Evolutionary conservation across 2,888 invertebrate genomes (phyloP), one percentile per base, ranked within the genome.

Genomic region (Helicoverpa assulta): DNA sequence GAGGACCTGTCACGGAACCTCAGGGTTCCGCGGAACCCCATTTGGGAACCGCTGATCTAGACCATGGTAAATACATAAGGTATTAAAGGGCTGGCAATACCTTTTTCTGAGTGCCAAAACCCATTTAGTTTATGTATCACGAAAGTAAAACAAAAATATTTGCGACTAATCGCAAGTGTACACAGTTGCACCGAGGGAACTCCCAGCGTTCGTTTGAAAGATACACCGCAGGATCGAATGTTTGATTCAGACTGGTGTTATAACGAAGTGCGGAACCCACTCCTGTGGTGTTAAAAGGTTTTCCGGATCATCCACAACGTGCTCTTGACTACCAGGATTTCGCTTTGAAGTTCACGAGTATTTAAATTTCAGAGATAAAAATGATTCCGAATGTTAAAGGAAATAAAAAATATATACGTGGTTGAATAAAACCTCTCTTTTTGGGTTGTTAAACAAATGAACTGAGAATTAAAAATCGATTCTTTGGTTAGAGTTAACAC

Each of bases 231-330:
- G 77, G 81, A 82, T 85, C 79, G 75, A 85, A 84, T 74, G 81
- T 80, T 81, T 83, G 76, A 81, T 81, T 75, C 77, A 76, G 71
- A 70, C 78, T 62, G 71, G 73, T 69, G 67, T 63, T 75, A 78
- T 84, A 85, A 85, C 82, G 82, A 86, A 84, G 84, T 74, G 75
- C 57, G 72, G 67, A 70, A 71, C 29, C 73, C 80, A 75, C 81
- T 83, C 58, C 61, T 52, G 52, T 64, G 83, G 70, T 83, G 85
- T 81, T 87, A 84, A 88, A 89, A 85, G 83, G 81, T 83, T 80
- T 81, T 77, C 68, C 57, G 63, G 66, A 83, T 73, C 73, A 66
- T 72, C 53, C 58, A 51, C 60, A 54, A 53, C 64, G 56, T 78
- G 62, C 65, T 62, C 65, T 75, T 70, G 63, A 73, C 58, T 69